Percentiles rank a stretch among this genome's conserved stretches.
phyloP scores from a whole-genome alignment of 2,797 vertebrate genomes.

The Psittacula derbiana region DNA sequence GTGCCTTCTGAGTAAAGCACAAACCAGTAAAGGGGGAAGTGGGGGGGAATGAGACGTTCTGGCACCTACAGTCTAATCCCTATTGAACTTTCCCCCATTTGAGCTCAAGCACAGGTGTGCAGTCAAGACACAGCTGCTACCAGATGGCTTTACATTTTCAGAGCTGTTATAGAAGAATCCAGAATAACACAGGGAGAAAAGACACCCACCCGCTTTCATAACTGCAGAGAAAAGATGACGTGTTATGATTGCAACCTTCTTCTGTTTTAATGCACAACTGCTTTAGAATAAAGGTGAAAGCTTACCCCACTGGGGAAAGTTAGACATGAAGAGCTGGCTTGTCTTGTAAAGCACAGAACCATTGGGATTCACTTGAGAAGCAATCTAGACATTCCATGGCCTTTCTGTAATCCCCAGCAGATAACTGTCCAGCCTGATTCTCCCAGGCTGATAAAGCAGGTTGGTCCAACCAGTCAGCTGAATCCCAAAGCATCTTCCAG shows the following conservation, averaged over 20 bases:
- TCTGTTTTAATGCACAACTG: not conserved
- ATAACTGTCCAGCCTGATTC: not conserved
- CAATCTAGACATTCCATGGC: not conserved
- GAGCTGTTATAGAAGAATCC: not conserved
- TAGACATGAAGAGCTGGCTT: not conserved
- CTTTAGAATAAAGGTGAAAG: not conserved
- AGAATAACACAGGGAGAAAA: not conserved
- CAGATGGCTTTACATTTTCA: not conserved
- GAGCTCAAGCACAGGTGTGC: slow-evolving; percentile 19
- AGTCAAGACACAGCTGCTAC: slow-evolving; percentile 8
- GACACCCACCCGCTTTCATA: not conserved
- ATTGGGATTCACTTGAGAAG: not conserved
- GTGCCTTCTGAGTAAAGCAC: not conserved
- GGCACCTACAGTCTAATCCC: not conserved
- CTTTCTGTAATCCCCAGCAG: not conserved
- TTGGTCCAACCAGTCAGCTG: not conserved
- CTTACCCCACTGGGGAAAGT: not conserved
- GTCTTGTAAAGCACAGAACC: not conserved
- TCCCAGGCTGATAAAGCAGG: not conserved
- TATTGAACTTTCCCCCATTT: slow-evolving; percentile 5
- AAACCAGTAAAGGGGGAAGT: not conserved
- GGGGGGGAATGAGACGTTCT: not conserved
- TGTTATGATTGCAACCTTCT: not conserved
- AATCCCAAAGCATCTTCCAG: not conserved
- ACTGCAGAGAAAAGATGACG: not conserved